These are phyloP conservation scores for Sebastes matsubarae DNA, from an alignment of 2,797 vertebrate species.

Conservation along the genomic window DNA sequence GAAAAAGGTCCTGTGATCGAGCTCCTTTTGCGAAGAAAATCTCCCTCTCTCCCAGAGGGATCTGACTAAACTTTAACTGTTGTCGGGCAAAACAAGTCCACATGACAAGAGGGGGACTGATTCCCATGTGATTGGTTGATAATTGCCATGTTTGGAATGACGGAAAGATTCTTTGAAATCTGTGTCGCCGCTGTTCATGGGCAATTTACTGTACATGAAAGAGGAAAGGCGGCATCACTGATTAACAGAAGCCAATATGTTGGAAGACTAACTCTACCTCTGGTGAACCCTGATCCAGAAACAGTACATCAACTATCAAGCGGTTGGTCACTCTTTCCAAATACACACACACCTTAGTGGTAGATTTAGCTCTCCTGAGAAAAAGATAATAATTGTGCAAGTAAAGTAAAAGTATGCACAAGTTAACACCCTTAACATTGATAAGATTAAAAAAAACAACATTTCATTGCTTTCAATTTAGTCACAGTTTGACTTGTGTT, in stretches of 20 bases:
- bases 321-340: conserved; percentile 14
- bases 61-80: conserved; percentile 72
- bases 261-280: conserved; percentile 45
- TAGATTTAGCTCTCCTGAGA: background rate
- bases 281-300: conserved; percentile 52
- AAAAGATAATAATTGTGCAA: conserved; percentile 30
- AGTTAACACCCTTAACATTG: conserved; percentile 23
- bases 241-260: conserved; percentile 71
- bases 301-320: conserved; percentile 36
- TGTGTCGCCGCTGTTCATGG: conserved; percentile 53
- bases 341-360: background rate
- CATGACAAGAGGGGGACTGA: conserved; percentile 66
- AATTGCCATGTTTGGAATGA: conserved; percentile 79
- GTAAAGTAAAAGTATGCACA: conserved; percentile 27
- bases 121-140: conserved; percentile 80
- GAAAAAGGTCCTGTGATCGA: conserved; percentile 57
- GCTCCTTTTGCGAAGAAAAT: conserved; percentile 46
- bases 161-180: conserved; percentile 71
- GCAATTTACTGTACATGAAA: conserved; percentile 67
- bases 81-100: conserved; percentile 55
- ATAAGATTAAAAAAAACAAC: conserved; percentile 25
- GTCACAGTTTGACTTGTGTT: conserved; percentile 45
- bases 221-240: conserved; percentile 58
- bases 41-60: conserved; percentile 49
- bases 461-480: conserved; percentile 43